These are phyloP conservation scores for Drosophila willistoni DNA, from an alignment of 1,140 invertebrate genomes.

Conservation along the genomic window DNA sequence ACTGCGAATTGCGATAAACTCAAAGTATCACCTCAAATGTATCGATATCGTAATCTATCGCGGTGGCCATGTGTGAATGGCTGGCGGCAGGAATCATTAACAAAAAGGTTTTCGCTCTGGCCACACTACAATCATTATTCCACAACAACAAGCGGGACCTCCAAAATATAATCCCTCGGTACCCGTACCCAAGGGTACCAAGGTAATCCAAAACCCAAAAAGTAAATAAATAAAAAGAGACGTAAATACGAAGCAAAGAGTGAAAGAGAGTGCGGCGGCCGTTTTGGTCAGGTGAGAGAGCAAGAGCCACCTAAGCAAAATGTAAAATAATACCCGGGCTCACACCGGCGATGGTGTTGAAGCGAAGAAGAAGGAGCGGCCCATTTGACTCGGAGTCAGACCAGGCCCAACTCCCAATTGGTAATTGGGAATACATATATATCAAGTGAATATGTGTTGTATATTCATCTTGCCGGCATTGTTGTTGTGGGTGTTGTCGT, in stretches of 20 bases:
- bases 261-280: not conserved
- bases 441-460: slow-evolving; percentile 2
- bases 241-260: not conserved
- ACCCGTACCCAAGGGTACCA: slow-evolving; percentile 11
- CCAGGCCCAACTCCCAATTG: slow-evolving; percentile 6
- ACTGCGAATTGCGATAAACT: not conserved
- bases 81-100: not conserved
- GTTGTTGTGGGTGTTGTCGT: not conserved
- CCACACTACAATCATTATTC: not conserved
- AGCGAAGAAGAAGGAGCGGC: slow-evolving; percentile 7
- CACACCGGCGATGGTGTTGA: slow-evolving; percentile 1
- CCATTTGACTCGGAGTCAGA: slow-evolving; percentile 5
- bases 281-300: slow-evolving; percentile 9
- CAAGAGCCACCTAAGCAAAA: slow-evolving; percentile 3
- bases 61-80: not conserved
- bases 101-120: slow-evolving; percentile 1
- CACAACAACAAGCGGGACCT: slow-evolving; percentile 12
- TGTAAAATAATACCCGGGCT: slow-evolving; percentile 3
- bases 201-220: not conserved
- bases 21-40: not conserved
- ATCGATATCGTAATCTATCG: not conserved
- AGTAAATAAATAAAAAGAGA: slow-evolving; percentile 1
- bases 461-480: slow-evolving; percentile 4
- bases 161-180: slow-evolving; percentile 11
- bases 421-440: slow-evolving; percentile 6